Evolutionary conservation across 2,888 invertebrate genomes (phyloP).

Genomic region (Drosophila picticornis): DNA sequence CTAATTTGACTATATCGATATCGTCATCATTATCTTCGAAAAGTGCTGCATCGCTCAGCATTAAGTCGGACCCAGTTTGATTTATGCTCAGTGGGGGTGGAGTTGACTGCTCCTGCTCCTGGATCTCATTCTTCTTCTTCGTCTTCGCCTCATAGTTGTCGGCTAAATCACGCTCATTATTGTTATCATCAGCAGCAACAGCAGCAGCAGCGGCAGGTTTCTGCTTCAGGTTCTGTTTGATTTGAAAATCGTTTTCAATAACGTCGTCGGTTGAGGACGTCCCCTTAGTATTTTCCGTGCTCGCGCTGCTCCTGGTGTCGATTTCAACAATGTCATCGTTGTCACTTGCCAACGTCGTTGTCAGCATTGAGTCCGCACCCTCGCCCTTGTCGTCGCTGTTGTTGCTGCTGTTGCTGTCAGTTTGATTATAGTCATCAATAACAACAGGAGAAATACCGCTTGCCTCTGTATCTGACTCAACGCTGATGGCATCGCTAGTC

Average conservation of each 20-base stretch:
- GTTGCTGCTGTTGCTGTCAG: conserved; percentile 61
- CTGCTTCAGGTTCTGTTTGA: conserved; percentile 61
- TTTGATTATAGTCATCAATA: conserved; percentile 81
- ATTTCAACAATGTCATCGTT: conserved; percentile 73
- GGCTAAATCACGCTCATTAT: conserved; percentile 82
- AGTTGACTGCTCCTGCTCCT: background rate
- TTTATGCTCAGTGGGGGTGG: conserved; percentile 45
- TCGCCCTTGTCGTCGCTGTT: background rate
- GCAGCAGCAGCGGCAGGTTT: conserved; percentile 48
- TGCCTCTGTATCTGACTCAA: conserved; percentile 48
- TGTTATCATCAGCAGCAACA: conserved; percentile 65
- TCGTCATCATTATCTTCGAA: conserved; percentile 72
- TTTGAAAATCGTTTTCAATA: conserved; percentile 81
- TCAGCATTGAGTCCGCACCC: conserved; percentile 24
- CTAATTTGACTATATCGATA: conserved; percentile 83
- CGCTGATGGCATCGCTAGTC: conserved; percentile 42
- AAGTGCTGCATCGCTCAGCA: conserved; percentile 82
- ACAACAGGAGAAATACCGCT: conserved; percentile 60
- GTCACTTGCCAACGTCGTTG: conserved; percentile 54
- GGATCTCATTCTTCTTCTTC: background rate
- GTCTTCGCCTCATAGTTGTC: conserved; percentile 70
- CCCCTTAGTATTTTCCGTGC: conserved; percentile 22
- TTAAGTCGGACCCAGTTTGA: conserved; percentile 75
- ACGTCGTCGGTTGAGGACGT: conserved; percentile 40
- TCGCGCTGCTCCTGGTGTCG: conserved; percentile 57